A percentile compares a stretch with the other conserved stretches of the same genome.
Evolutionary conservation across 2,888 invertebrate genomes (phyloP).

Genomic region (Leptopilina myrica): DNA sequence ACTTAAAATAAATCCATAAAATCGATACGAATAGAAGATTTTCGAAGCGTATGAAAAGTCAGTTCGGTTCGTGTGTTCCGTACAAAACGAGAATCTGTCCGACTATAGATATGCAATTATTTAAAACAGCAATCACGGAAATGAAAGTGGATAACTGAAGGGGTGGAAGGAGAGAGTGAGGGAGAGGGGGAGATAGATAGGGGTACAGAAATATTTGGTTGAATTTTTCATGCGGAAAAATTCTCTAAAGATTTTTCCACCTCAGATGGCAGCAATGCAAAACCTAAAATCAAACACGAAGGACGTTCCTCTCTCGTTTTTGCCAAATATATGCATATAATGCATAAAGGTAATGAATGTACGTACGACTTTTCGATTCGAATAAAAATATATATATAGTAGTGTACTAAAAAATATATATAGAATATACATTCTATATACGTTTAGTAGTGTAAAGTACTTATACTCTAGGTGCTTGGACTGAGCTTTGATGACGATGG

Average conservation of each 20-base stretch:
- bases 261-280: slow-evolving; percentile 70
- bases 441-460: neutral
- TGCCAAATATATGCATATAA: neutral
- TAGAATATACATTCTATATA: too few relatives aligned
- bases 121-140: slow-evolving; percentile 74
- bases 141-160: slow-evolving; percentile 65
- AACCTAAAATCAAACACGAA: slow-evolving; percentile 72
- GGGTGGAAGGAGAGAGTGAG: slow-evolving; percentile 40
- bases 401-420: too few relatives aligned
- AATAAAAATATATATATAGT: slow-evolving; percentile 21
- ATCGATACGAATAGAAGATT: slow-evolving; percentile 46
- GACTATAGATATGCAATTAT: slow-evolving; percentile 67
- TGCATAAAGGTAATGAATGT: slow-evolving; percentile 45
- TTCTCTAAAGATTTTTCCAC: slow-evolving; percentile 71
- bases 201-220: slow-evolving; percentile 58
- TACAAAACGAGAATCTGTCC: slow-evolving; percentile 12
- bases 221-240: slow-evolving; percentile 72
- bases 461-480: neutral
- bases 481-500: slow-evolving; percentile 32
- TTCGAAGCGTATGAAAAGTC: slow-evolving; percentile 48
- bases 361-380: slow-evolving; percentile 51
- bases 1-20: slow-evolving; percentile 50
- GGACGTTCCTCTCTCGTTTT: slow-evolving; percentile 45
- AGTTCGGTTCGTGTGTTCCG: slow-evolving; percentile 20
- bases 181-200: too few relatives aligned